Conservation (phyloP, 2,888 invertebrate species). For the Antheraea assamensis region DNA sequence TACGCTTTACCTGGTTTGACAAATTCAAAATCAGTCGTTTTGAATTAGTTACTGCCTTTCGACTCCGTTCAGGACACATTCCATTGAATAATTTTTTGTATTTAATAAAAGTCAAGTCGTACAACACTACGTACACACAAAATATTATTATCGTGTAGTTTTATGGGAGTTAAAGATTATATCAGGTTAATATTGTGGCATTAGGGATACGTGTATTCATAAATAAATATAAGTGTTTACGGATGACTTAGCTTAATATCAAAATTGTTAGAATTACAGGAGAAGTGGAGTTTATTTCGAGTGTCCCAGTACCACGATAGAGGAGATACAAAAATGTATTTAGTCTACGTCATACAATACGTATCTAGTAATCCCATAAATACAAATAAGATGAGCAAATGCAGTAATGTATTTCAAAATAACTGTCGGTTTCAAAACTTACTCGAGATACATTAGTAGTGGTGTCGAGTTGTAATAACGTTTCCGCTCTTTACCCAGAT, state of each 20-base stretch:
- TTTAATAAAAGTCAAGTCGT: no score
- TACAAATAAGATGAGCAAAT: not conserved
- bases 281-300: constrained; percentile 53
- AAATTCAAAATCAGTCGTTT: no score
- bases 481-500: constrained; percentile 74
- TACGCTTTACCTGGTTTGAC: no score
- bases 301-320: constrained; percentile 35
- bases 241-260: constrained; percentile 51
- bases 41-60: no score
- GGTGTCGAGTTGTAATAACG: constrained; percentile 65
- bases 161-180: not conserved
- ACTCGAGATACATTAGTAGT: constrained; percentile 33
- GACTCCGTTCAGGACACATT: no score
- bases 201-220: not conserved
- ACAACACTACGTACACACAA: not conserved
- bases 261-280: constrained; percentile 55
- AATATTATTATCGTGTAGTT: not conserved
- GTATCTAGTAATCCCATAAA: not conserved
- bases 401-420: constrained; percentile 33
- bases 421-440: not conserved
- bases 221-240: constrained; percentile 39
- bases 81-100: no score
- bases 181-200: constrained; percentile 2
- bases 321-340: not conserved
- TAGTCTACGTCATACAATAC: constrained; percentile 28